Evolutionary conservation across 2,888 invertebrate genomes (phyloP).

Genomic region (Habroteleia sp.): DNA sequence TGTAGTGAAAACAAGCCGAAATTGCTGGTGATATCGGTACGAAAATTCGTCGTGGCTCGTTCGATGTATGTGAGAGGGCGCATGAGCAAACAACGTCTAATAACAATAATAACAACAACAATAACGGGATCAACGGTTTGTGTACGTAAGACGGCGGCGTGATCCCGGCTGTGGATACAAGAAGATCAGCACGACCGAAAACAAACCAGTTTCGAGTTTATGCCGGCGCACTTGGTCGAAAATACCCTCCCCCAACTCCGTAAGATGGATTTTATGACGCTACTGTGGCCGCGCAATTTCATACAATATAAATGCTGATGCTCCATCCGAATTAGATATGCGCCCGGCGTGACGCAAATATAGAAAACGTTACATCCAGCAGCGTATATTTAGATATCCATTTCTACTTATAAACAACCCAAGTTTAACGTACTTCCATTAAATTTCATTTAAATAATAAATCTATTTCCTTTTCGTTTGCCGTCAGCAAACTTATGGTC

Average conservation of each 20-base stretch:
- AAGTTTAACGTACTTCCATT: no score
- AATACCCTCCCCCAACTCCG: slow-evolving; percentile 38
- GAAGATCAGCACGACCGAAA: slow-evolving; percentile 59
- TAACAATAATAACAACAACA: slow-evolving; percentile 58
- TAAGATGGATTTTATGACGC: slow-evolving; percentile 54
- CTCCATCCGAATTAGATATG: slow-evolving; percentile 47
- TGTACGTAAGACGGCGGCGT: slow-evolving; percentile 47
- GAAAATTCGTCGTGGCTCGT: slow-evolving; percentile 44
- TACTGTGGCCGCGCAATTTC: slow-evolving; percentile 45
- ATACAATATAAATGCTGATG: slow-evolving; percentile 44
- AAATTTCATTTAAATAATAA: no score
- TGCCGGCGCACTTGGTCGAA: slow-evolving; percentile 33
- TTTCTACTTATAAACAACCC: slow-evolving; percentile 21
- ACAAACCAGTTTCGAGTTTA: slow-evolving; percentile 50
- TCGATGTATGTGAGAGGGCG: slow-evolving; percentile 31
- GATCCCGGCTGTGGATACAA: slow-evolving; percentile 53
- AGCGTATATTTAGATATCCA: slow-evolving; percentile 16
- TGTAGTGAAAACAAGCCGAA: slow-evolving; percentile 41
- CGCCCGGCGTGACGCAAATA: slow-evolving; percentile 23
- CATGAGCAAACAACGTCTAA: slow-evolving; percentile 58
- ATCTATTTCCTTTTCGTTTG: no score
- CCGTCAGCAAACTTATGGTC: no score
- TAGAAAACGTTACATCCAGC: slow-evolving; percentile 21
- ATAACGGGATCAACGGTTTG: slow-evolving; percentile 34
- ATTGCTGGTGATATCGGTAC: slow-evolving; percentile 32